Conservation (phyloP, 2,113 vertebrate species). For the Eidolon helvum region DNA sequence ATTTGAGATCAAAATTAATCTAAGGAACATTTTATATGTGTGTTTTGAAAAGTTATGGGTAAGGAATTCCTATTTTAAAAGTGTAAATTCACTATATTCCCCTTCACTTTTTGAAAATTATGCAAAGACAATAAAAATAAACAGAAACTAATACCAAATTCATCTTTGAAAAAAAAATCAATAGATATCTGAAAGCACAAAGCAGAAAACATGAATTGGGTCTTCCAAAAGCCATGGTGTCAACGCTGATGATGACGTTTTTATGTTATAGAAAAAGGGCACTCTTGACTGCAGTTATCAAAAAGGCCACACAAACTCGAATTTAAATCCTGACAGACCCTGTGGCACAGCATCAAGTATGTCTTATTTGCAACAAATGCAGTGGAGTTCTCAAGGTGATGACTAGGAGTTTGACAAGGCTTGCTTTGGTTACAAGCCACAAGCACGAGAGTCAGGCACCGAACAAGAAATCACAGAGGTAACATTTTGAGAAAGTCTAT, state of each 20-base stretch:
- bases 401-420: background rate
- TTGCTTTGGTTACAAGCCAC: background rate
- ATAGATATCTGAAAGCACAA: background rate
- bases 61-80: background rate
- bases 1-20: background rate
- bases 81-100: background rate
- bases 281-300: background rate
- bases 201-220: background rate
- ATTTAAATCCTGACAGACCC: background rate
- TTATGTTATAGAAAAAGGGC: background rate
- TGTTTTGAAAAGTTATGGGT: background rate
- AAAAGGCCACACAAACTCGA: background rate
- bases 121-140: background rate
- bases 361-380: background rate
- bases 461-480: background rate
- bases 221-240: background rate
- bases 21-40: background rate
- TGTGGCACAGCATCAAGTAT: background rate
- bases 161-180: background rate
- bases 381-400: background rate
- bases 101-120: background rate
- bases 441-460: accelerated
- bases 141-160: background rate
- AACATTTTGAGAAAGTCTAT: background rate
- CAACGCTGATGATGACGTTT: background rate